These are phyloP conservation scores for Quiscalus mexicanus DNA, from an alignment of 2,113 vertebrate genomes.

Conservation along the genomic window DNA sequence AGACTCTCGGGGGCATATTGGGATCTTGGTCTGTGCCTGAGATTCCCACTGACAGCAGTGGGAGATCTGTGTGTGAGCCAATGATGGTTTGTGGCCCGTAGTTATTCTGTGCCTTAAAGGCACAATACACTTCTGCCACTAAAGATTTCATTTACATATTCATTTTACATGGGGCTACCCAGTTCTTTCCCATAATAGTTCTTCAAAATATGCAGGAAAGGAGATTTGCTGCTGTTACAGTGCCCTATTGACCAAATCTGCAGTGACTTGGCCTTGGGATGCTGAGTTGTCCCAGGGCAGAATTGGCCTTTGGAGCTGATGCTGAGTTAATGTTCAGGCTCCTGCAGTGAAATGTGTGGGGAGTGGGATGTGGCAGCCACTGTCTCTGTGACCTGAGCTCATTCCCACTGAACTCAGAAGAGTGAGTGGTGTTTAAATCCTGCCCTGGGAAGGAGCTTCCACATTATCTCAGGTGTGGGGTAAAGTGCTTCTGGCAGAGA, in stretches of 20 bases:
- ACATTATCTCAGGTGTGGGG: neutral
- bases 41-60: constrained; percentile 42
- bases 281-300: neutral
- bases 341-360: neutral
- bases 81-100: neutral
- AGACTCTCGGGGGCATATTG: neutral
- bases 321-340: neutral
- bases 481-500: neutral
- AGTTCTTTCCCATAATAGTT: neutral
- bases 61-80: constrained; percentile 38
- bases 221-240: neutral
- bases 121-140: constrained; percentile 34
- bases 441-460: neutral
- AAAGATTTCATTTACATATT: constrained; percentile 49
- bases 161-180: neutral
- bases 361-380: neutral
- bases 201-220: neutral
- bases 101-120: constrained; percentile 27
- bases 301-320: neutral
- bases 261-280: neutral
- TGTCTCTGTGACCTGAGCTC: neutral
- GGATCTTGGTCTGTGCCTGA: neutral
- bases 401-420: neutral
- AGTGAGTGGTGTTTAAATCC: neutral
- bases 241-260: neutral